Conservation (phyloP, 2,888 invertebrate genomes). For the Hermaeophaga mercurialis region DNA sequence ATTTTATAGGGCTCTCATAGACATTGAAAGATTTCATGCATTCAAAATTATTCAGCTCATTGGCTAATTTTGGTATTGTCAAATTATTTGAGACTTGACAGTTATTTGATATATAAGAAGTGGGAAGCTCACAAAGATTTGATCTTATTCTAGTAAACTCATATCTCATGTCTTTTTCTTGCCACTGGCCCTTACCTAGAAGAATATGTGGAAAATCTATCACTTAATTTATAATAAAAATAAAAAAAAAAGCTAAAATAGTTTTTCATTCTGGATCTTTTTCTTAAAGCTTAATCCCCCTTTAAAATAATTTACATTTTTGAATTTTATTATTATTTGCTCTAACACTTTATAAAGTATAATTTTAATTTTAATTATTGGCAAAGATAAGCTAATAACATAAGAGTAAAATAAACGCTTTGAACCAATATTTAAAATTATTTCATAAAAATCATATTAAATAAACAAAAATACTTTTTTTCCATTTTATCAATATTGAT, state of each 20-base stretch:
- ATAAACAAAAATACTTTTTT: too few species aligned
- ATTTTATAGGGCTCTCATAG: slow-evolving; percentile 45
- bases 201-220: background rate
- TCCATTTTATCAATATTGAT: too few species aligned
- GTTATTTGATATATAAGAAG: slow-evolving; percentile 56
- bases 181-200: slow-evolving; percentile 41
- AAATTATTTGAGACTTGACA: slow-evolving; percentile 46
- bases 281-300: too few species aligned
- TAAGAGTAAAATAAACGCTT: too few species aligned
- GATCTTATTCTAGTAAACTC: slow-evolving; percentile 50
- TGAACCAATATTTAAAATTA: too few species aligned
- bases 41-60: slow-evolving; percentile 42
- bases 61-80: slow-evolving; percentile 43
- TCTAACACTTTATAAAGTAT: too few species aligned
- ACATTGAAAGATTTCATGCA: slow-evolving; percentile 46
- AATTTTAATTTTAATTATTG: too few species aligned
- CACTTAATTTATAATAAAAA: background rate
- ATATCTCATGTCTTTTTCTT: slow-evolving; percentile 43
- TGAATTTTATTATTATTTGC: too few species aligned
- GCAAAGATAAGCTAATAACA: too few species aligned
- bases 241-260: background rate
- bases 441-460: too few species aligned
- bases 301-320: too few species aligned
- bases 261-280: too few species aligned
- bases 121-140: slow-evolving; percentile 55